phyloP scores from a whole-genome alignment of 2,113 vertebrate genomes.

The Chionomys nivalis region DNA sequence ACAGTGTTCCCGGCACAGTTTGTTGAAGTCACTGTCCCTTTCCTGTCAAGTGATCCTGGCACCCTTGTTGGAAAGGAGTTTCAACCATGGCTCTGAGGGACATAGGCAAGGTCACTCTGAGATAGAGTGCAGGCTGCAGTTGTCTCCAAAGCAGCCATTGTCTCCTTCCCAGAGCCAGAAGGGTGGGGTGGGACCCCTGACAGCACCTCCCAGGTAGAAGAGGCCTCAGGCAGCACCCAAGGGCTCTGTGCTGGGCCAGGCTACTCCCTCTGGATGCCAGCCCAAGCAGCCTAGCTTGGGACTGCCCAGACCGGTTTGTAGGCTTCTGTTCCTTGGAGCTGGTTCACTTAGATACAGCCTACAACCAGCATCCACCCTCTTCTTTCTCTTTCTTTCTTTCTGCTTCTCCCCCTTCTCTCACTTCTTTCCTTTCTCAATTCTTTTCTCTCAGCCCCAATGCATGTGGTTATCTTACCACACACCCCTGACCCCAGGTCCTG shows the following conservation, averaged over 20 bases:
- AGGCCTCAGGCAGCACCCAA: conserved; percentile 15
- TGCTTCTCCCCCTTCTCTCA: neutral
- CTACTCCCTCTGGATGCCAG: neutral
- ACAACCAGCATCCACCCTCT: too few species aligned
- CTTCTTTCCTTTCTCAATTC: neutral
- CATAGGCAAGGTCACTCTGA: neutral
- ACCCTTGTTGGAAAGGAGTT: neutral
- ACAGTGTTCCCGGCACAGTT: neutral
- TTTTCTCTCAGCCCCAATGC: neutral
- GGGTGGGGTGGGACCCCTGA: neutral
- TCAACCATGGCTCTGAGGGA: neutral
- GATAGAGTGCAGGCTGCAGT: neutral
- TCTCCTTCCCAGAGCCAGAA: neutral
- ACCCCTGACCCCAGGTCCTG: neutral
- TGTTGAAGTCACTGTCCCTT: neutral
- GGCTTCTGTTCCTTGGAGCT: conserved; percentile 57
- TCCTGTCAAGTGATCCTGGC: neutral
- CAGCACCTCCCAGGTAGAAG: neutral
- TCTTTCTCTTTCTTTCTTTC: neutral
- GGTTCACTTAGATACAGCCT: neutral
- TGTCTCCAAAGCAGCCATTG: neutral
- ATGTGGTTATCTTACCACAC: neutral
- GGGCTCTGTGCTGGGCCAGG: neutral
- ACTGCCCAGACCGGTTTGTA: conserved; percentile 75
- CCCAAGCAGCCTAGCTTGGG: conserved; percentile 32